Evolutionary conservation across 2,113 vertebrate species (phyloP).

Genomic region (Caranx melampygus): DNA sequence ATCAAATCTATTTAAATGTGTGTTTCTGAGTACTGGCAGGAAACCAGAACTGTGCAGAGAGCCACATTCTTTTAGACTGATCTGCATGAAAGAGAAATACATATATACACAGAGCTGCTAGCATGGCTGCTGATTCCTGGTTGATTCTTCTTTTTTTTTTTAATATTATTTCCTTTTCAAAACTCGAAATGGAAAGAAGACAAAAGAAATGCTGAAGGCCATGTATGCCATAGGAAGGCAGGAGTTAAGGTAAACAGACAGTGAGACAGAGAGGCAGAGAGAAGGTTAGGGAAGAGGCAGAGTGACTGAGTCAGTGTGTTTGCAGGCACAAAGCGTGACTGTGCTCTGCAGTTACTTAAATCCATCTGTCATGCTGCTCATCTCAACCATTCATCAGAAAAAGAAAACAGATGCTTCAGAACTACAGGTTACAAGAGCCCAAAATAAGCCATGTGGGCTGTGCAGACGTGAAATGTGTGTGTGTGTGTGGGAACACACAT

Average conservation of each 20-base stretch:
- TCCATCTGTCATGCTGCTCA: conserved; percentile 52
- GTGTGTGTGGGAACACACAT: not conserved
- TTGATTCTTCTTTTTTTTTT: not conserved
- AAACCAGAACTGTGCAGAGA: not conserved
- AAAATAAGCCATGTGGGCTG: not conserved
- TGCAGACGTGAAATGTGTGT: not conserved
- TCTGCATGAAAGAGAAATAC: not conserved
- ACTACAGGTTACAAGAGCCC: not conserved
- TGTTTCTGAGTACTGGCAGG: not conserved
- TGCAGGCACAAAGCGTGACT: conserved; percentile 62
- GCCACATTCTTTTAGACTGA: not conserved
- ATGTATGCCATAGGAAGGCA: not conserved
- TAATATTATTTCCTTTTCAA: not conserved
- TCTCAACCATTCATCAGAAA: conserved; percentile 5
- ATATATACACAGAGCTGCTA: not conserved
- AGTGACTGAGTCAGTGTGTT: conserved; percentile 25
- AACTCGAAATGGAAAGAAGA: not conserved
- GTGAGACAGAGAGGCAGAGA: conserved; percentile 8
- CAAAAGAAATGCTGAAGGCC: not conserved
- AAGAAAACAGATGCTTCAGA: conserved; percentile 19
- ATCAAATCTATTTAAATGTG: not conserved
- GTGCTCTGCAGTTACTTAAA: conserved; percentile 66
- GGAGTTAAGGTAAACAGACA: conserved; percentile 9
- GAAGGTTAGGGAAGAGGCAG: not conserved
- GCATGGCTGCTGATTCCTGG: not conserved